Conservation (phyloP, 2,113 vertebrate species). For the Xiphophorus maculatus region DNA sequence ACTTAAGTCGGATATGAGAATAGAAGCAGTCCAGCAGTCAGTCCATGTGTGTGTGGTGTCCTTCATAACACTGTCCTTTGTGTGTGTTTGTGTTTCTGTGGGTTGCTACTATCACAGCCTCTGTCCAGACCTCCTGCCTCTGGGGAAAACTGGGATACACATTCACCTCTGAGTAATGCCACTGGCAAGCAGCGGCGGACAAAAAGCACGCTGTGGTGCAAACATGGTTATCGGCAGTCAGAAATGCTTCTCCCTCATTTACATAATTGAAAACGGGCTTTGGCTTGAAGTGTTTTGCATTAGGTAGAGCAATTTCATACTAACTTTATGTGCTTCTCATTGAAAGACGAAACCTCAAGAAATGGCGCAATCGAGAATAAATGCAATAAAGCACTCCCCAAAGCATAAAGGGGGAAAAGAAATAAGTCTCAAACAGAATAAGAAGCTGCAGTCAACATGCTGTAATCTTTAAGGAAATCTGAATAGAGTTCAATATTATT, state of each 20-base stretch:
- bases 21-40: constrained; percentile 44
- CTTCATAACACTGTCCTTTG: background rate
- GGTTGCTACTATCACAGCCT: constrained; percentile 28
- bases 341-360: background rate
- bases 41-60: background rate
- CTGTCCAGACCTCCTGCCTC: constrained; percentile 44
- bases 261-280: background rate
- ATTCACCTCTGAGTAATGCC: constrained; percentile 34
- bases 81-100: constrained; percentile 23
- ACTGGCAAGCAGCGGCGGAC: constrained; percentile 17
- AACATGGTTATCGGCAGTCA: constrained; percentile 22
- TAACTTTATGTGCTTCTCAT: background rate
- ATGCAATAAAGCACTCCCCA: background rate
- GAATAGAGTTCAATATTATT: no score
- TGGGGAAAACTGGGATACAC: constrained; percentile 20
- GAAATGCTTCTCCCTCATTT: background rate
- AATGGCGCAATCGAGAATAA: background rate
- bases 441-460: background rate
- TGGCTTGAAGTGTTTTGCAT: background rate
- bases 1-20: constrained; percentile 72
- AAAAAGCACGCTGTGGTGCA: background rate
- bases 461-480: background rate
- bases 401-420: background rate
- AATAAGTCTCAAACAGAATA: background rate
- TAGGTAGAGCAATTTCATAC: background rate